Evolutionary conservation across 2,888 invertebrate species (phyloP).

Genomic region (Chloroclystis v-ata): DNA sequence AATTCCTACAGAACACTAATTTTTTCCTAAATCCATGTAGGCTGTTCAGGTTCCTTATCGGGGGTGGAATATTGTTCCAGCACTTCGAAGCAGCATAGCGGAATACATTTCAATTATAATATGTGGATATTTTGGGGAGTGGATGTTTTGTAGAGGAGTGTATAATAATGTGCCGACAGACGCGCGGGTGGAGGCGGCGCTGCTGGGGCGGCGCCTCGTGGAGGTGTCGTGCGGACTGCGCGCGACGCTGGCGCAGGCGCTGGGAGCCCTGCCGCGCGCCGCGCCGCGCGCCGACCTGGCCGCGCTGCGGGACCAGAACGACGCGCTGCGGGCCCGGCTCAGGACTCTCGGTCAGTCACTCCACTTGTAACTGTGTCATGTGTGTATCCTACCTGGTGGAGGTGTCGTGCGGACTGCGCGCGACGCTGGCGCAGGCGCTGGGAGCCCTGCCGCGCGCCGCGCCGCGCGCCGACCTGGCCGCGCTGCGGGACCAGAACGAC

Average conservation of each 20-base stretch:
- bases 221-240: slow-evolving; percentile 43
- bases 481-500: slow-evolving; percentile 40
- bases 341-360: slow-evolving; percentile 6
- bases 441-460: slow-evolving; percentile 26
- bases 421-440: slow-evolving; percentile 44
- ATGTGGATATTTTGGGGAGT: too few species aligned
- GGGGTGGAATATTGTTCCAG: too few species aligned
- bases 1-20: too few species aligned
- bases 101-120: too few species aligned
- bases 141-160: too few species aligned
- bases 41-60: too few species aligned
- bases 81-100: too few species aligned
- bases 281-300: slow-evolving; percentile 32
- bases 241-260: slow-evolving; percentile 42
- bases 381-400: too few species aligned
- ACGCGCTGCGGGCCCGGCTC: slow-evolving; percentile 32
- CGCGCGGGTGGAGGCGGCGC: slow-evolving; percentile 32
- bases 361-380: not conserved
- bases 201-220: slow-evolving; percentile 43
- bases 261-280: slow-evolving; percentile 30
- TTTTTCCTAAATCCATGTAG: too few species aligned
- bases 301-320: slow-evolving; percentile 38
- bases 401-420: slow-evolving; percentile 43
- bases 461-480: slow-evolving; percentile 33
- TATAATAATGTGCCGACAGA: slow-evolving; percentile 24